These are phyloP conservation scores for Podargus strigoides DNA, from an alignment of 2,797 vertebrate genomes.

Conservation along the genomic window DNA sequence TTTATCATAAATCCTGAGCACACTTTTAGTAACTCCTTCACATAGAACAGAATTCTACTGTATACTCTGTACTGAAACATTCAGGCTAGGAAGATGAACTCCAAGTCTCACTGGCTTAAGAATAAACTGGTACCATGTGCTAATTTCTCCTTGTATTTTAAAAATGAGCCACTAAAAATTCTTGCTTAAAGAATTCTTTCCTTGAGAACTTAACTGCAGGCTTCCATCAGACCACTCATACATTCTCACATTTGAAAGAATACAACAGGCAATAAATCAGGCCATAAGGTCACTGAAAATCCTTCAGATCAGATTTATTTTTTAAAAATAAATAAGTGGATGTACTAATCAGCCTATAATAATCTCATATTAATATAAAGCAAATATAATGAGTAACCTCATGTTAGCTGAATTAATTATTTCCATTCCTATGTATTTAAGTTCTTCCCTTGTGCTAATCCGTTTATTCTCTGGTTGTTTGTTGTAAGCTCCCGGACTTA, in stretches of 20 bases:
- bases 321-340: background rate
- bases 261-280: background rate
- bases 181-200: background rate
- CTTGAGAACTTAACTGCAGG: background rate
- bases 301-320: background rate
- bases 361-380: background rate
- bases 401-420: constrained; percentile 44
- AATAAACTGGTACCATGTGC: background rate
- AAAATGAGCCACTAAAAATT: background rate
- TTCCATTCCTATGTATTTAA: constrained; percentile 31
- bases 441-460: constrained; percentile 23
- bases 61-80: background rate
- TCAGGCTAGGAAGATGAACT: background rate
- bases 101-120: background rate
- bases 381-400: background rate
- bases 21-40: background rate
- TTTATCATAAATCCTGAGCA: background rate
- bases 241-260: background rate
- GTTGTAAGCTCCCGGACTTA: constrained; percentile 49
- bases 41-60: background rate
- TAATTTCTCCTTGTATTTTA: background rate
- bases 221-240: background rate
- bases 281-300: background rate
- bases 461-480: constrained; percentile 47
- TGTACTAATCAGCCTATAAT: background rate